Evolutionary conservation across 2,113 vertebrate species (phyloP), one percentile per base, ranked within the genome.

Genomic region (Scomber japonicus): DNA sequence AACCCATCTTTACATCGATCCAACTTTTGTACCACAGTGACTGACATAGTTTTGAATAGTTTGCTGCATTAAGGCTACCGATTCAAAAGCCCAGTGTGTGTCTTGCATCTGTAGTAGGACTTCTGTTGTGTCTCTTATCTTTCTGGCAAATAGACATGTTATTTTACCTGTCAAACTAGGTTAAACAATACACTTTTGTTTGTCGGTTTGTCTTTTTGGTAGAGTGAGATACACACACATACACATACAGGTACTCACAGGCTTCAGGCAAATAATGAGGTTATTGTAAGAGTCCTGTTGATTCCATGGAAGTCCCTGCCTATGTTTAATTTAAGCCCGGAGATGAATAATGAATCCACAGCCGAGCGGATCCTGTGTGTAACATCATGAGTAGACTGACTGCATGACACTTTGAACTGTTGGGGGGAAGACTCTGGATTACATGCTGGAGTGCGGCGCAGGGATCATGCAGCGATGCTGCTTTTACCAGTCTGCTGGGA

Each of bases 241-340:
- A 75, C 35, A 59, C 15, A 63, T 17, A 62, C 19, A 63, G 35
- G 13, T 67, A 75, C 19, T 51, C 35, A 40, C 80, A 72, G 24
- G 27, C 21, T 48, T 61, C 46, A 51, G 10, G 5, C 3, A 60
- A 14, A 44, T 76, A 75, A 78, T 40, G 50, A 68, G 72, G 62
- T 62, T 80, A 59, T 79, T 15, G 61, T 51, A 24, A 3, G 46
- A 62, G 45, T 82, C 65, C 44, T 61, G 65, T 59, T 85, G 74
- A 76, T 68, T 80, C 64, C 30, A 51, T 56, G 51, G 13, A 49
- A 55, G 54, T 75, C 50, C 54, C 54, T 48, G 44, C 17, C 48
- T 60, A 64, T 83, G 62, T 85, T 15, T 87, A 84, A 87, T 75
- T 83, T 48, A 83, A 44, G 54, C 40, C 44, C 44, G 30, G 7